Evolutionary conservation across 2,888 invertebrate species (phyloP), one percentile per base, ranked within the genome.

Genomic region (Tenthredo amoena): DNA sequence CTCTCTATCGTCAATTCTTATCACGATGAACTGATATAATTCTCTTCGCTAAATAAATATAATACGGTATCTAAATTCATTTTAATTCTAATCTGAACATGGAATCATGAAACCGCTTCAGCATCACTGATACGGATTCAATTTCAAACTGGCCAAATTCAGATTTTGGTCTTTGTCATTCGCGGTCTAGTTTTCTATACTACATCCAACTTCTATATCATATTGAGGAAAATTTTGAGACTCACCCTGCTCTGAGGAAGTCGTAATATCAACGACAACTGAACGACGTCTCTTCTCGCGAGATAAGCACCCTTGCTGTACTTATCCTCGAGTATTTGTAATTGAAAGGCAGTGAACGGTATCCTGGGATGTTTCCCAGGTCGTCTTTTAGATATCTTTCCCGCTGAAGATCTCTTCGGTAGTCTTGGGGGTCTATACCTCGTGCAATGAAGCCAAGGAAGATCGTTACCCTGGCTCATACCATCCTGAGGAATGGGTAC

Each of bases 341-440:
- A 94, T 93, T 97, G 97, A 85, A 95, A 94, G 3, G 95, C 95
- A 12, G 96, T 96, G 93, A 97, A 97, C 2, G 97, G 97, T 90
- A 97, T 97, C 79, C 97, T 90, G 0, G 93, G 93, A 87, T 93
- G 91, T 5, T 91, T 89, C 1, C 92, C 93, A 0, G 91, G 90
- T 86, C 88, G 89, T 83, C 93, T 88, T 84, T 91, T 92, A 0
- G 87, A 85, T 4, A 84, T 85, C 85, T 90, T 92, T 0, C 88
- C 89, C 1, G 85, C 65, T 0, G 85, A 47, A 0, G 90, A 86
- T 37, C 82, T 93, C 95, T 96, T 94, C 90, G 96, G 96, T 77
- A 97, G 91, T 89, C 96, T 96, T 0, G 97, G 97, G 0, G 97
- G 97, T 88, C 95, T 95, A 90, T 97, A 97, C 86, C 97, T 94